Conservation (phyloP, 2,888 invertebrate species). For the Lottia scabra region DNA sequence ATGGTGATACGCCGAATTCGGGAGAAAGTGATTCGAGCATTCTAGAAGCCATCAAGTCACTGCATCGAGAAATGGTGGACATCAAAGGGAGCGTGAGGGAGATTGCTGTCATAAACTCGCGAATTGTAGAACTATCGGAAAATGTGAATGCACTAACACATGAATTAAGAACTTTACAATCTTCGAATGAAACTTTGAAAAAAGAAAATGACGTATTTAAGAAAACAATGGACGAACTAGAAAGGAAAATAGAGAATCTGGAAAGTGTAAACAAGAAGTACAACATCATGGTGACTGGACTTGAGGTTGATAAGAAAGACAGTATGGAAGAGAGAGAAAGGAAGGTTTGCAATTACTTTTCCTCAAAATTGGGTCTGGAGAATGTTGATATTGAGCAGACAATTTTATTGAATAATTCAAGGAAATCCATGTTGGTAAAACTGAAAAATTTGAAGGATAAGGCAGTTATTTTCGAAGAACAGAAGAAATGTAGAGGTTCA, state of each 20-base stretch:
- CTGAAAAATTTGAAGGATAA: neutral
- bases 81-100: neutral
- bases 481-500: neutral
- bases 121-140: neutral
- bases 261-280: neutral
- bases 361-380: neutral
- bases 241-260: neutral
- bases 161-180: neutral
- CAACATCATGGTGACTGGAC: neutral
- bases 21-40: neutral
- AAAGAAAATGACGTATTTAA: neutral
- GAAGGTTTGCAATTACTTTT: neutral
- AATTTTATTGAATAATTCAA: neutral
- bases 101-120: neutral
- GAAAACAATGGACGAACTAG: neutral
- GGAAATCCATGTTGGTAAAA: neutral
- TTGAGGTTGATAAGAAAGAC: neutral
- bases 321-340: neutral
- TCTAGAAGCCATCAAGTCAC: neutral
- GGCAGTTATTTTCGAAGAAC: neutral
- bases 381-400: neutral
- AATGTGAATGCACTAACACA: neutral
- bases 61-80: neutral
- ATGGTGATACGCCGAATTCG: too few species aligned
- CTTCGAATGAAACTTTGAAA: neutral